Percentiles rank a stretch among this genome's conserved stretches.
Conservation (phyloP, 30 jellyfish, hydroid and myxozoan genomes). For the Morbakka virulenta region DNA sequence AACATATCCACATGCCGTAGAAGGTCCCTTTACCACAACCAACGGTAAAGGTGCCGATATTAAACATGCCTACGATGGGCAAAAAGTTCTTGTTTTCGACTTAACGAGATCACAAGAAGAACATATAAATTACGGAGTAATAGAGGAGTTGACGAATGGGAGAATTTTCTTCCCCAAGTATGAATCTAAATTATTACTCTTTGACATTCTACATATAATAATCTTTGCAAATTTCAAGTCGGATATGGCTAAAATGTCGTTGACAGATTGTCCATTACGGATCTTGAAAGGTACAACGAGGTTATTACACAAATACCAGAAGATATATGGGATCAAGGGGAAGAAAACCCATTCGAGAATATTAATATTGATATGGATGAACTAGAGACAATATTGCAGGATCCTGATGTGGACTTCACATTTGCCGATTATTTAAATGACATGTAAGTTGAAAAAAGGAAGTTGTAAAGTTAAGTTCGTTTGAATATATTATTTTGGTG, state of each 20-base stretch:
- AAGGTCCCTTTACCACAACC: background rate
- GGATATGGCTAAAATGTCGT: background rate
- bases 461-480: no score
- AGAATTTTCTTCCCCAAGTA: background rate
- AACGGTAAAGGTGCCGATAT: conserved; percentile 7
- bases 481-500: no score
- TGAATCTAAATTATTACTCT: background rate
- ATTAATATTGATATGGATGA: no score
- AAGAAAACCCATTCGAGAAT: no score
- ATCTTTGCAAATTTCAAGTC: conserved; percentile 6
- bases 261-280: background rate
- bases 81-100: conserved; percentile 6
- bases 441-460: no score
- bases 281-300: no score
- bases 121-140: background rate
- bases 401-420: no score
- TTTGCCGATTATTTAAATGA: no score
- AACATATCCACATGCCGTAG: background rate
- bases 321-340: no score
- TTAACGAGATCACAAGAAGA: conserved; percentile 11
- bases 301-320: no score
- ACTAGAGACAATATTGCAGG: no score
- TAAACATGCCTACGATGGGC: conserved; percentile 13
- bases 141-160: conserved; percentile 15
- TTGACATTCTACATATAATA: conserved; percentile 2